These are phyloP conservation scores for Plagiodera versicolora DNA, from an alignment of 2,888 invertebrate species.

Conservation along the genomic window DNA sequence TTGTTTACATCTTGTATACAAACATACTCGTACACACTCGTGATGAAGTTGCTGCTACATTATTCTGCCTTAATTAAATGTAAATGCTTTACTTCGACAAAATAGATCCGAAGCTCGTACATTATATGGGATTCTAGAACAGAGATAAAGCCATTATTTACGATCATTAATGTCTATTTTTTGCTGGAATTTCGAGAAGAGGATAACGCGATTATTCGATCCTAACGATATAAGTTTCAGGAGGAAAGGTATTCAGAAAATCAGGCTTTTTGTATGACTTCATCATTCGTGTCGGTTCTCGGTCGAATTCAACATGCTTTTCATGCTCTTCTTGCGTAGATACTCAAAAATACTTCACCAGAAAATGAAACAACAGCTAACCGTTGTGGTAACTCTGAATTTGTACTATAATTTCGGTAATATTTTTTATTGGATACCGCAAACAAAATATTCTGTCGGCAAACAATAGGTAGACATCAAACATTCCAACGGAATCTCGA, in stretches of 20 bases:
- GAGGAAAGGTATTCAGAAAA: background rate
- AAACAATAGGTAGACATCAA: background rate
- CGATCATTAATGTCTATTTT: constrained; percentile 16
- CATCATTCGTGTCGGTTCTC: background rate
- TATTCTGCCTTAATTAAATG: constrained; percentile 32
- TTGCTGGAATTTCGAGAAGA: background rate
- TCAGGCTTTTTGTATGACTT: background rate
- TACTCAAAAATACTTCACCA: too few relatives aligned
- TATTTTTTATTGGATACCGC: background rate
- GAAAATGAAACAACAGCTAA: too few relatives aligned
- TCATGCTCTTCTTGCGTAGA: too few relatives aligned
- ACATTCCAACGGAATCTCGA: background rate
- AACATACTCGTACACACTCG: too few relatives aligned
- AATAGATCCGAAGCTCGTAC: constrained; percentile 24
- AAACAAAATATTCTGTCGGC: background rate
- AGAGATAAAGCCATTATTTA: constrained; percentile 16
- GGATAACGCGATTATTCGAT: background rate
- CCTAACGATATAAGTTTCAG: background rate
- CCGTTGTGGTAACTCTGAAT: too few relatives aligned
- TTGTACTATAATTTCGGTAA: too few relatives aligned
- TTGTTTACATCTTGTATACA: constrained; percentile 2
- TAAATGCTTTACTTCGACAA: constrained; percentile 31
- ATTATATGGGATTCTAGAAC: constrained; percentile 27
- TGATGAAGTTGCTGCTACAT: constrained; percentile 21
- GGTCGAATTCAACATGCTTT: too few relatives aligned